Evolutionary conservation across 2,797 vertebrate genomes (phyloP), one percentile per base, ranked within the genome.

Genomic region (Lacerta bilineata): DNA sequence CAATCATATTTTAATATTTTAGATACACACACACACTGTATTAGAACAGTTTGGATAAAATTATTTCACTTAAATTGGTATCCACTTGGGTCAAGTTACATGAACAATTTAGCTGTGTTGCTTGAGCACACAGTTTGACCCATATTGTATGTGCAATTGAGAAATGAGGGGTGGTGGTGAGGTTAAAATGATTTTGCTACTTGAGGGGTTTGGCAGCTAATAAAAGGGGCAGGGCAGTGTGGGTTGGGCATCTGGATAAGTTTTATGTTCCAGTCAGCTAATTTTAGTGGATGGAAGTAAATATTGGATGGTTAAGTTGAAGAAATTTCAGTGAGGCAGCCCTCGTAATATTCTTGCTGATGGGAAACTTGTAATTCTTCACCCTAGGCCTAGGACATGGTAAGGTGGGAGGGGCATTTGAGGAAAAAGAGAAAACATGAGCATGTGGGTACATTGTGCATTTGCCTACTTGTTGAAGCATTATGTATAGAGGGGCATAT

Each of bases 21-120:
- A 74, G 91, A 93, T 92, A 87, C 55, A 46, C 36, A 18, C 72
- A 4, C 13, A 55, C 50, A 27, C 25, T 77, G 2, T 7, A n/a
- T 80, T 25, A 66, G 72, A 86, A 69, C 69, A 83, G 64, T 61
- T 15, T 50, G 6, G n/a, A 61, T 78, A 43, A 72, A 78, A 43
- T 72, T 69, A 10, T 39, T 81, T 91, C 71, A 88, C 74, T 82
- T 64, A n/a, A 36, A 36, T 4, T 55, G 77, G 0, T 0, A 8
- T 36, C 72, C 0, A 1, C 84, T 71, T 86, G 86, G 87, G 87
- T 89, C 76, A 59, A 89, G 23, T 83, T 64, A 18, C 59, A 71
- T 91, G 87, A 93, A 91, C 89, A 94, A 91, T 91, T 87, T 90
- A 0, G 1, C 88, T 93, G 71, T 94, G 27, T 46, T 59, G 50